phyloP scores from a whole-genome alignment of 2,888 invertebrate genomes.

The Uropetala carovei region DNA sequence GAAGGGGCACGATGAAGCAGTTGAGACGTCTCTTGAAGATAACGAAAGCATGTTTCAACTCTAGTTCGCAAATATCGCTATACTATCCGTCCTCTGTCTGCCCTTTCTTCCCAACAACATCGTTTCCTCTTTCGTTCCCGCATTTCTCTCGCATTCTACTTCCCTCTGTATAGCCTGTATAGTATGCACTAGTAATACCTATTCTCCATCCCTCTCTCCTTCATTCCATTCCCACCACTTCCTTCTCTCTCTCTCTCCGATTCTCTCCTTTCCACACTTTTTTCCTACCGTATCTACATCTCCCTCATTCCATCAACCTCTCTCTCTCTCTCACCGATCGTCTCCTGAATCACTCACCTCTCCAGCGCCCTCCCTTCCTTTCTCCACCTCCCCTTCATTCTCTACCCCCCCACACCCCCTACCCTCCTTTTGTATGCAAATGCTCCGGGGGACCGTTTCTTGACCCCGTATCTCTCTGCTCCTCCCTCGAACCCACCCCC shows the following conservation, averaged over 20 bases:
- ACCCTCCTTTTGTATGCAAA: conserved; percentile 61
- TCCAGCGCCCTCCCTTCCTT: not conserved
- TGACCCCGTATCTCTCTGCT: conserved; percentile 39
- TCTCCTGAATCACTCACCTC: conserved; percentile 8
- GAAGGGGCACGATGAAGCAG: no score
- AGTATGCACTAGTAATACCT: not conserved
- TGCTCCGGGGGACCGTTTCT: conserved; percentile 53
- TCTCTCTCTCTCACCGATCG: not conserved
- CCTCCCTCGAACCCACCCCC: not conserved
- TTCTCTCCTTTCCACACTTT: not conserved
- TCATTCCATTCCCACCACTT: not conserved
- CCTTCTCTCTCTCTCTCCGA: not conserved
- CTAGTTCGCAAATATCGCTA: no score
- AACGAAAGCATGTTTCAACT: no score
- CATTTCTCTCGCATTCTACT: no score
- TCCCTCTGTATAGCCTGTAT: not conserved
- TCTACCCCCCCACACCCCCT: not conserved
- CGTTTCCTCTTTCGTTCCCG: no score
- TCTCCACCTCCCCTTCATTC: not conserved
- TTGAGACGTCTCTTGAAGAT: no score
- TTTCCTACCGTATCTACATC: not conserved
- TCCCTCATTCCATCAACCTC: not conserved
- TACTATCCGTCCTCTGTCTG: no score
- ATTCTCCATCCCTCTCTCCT: not conserved
- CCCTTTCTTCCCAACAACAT: no score